These are phyloP conservation scores for Megastigmus dorsalis DNA, from an alignment of 2,888 invertebrate species.

Conservation along the genomic window DNA sequence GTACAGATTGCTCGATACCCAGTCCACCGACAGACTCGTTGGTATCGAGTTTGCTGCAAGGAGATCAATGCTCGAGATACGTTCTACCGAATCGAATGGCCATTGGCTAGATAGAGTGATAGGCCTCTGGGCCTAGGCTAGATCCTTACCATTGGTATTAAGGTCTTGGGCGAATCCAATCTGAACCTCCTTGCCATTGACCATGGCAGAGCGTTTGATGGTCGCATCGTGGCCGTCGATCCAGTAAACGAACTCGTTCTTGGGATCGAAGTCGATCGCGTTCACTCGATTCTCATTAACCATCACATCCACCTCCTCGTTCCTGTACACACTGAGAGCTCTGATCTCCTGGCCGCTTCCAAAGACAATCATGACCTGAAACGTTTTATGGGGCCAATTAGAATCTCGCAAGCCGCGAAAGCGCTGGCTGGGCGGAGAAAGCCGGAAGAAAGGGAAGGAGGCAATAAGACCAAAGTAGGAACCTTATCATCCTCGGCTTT, in stretches of 20 bases:
- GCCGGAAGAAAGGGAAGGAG: no score
- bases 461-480: no score
- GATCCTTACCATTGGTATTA: conserved; percentile 80
- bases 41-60: conserved; percentile 84
- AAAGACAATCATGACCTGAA: conserved; percentile 80
- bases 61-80: no score
- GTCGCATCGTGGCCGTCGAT: conserved; percentile 93
- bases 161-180: conserved; percentile 91
- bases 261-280: conserved; percentile 92
- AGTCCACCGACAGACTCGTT: conserved; percentile 93
- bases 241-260: conserved; percentile 93
- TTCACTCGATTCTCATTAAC: conserved; percentile 91
- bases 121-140: no score
- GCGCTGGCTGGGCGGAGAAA: no score
- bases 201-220: conserved; percentile 93
- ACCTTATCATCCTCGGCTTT: conserved; percentile 80
- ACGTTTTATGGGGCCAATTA: no score
- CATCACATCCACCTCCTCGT: conserved; percentile 86
- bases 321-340: conserved; percentile 81
- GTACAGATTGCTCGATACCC: conserved; percentile 94
- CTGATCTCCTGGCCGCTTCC: conserved; percentile 92
- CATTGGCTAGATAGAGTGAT: no score
- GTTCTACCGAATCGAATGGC: no score
- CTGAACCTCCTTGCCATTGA: conserved; percentile 80
- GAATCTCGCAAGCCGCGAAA: no score